Evolutionary conservation across 2,888 invertebrate genomes (phyloP).

Genomic region (Gibbula magus): DNA sequence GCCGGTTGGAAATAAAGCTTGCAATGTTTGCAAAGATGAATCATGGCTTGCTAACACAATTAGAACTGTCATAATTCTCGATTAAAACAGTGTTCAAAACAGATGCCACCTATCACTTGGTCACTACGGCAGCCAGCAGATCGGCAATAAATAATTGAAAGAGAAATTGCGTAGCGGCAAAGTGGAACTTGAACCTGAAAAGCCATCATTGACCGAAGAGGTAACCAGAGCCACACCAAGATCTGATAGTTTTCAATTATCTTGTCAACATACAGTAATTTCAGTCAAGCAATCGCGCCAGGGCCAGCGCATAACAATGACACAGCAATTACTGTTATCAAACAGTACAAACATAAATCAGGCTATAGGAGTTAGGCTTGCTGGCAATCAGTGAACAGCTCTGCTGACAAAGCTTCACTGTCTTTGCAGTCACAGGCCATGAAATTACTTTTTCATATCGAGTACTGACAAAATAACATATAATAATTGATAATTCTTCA

Average conservation of each 20-base stretch:
- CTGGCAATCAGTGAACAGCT: background rate
- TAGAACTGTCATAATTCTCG: constrained; percentile 10
- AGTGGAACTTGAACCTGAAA: background rate
- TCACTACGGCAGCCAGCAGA: background rate
- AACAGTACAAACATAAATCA: constrained; percentile 24
- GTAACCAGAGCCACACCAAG: background rate
- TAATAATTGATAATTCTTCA: constrained; percentile 19
- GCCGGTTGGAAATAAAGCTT: background rate
- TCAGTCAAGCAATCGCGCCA: constrained; percentile 16
- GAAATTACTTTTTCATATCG: constrained; percentile 15
- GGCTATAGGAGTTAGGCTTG: background rate
- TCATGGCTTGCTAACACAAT: constrained; percentile 18
- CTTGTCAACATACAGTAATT: constrained; percentile 16
- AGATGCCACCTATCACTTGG: background rate
- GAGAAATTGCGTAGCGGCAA: background rate
- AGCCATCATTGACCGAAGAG: background rate
- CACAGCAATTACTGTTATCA: constrained; percentile 26
- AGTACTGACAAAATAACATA: constrained; percentile 18
- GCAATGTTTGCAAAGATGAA: constrained; percentile 24
- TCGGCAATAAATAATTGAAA: constrained; percentile 5
- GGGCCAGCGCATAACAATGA: constrained; percentile 14
- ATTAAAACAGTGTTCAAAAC: constrained; percentile 9
- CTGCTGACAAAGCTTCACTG: background rate
- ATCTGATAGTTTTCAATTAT: constrained; percentile 25
- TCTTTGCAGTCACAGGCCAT: constrained; percentile 10